A percentile compares a stretch with the other conserved stretches of the same genome.
Conservation (phyloP, 2,888 invertebrate genomes). For the Deroplatys truncata region DNA sequence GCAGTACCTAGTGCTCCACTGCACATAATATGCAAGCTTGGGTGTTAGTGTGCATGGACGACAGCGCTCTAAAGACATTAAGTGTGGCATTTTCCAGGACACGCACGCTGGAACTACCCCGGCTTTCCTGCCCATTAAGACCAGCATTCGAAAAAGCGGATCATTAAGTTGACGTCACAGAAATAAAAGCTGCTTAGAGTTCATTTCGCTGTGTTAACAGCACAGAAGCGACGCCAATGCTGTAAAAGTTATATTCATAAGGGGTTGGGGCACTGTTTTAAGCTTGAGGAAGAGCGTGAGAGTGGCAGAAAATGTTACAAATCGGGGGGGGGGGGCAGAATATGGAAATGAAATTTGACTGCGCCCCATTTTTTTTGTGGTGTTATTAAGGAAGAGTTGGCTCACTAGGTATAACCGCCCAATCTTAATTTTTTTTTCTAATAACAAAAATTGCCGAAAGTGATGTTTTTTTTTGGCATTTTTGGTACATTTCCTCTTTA, state of each 20-base stretch:
- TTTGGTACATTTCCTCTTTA: too few relatives aligned
- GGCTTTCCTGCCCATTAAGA: not conserved
- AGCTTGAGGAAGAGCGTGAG: not conserved
- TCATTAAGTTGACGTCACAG: not conserved
- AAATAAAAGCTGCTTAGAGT: not conserved
- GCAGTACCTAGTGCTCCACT: too few relatives aligned
- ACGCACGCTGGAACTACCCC: not conserved
- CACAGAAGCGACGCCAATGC: not conserved
- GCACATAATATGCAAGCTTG: too few relatives aligned
- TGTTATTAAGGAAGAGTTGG: not conserved
- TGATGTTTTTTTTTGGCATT: too few relatives aligned
- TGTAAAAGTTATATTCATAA: not conserved
- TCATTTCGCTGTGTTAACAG: not conserved
- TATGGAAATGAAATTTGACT: not conserved
- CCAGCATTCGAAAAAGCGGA: not conserved
- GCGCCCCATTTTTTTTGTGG: not conserved
- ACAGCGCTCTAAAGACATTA: not conserved
- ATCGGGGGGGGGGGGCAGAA: not conserved
- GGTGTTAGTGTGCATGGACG: not conserved
- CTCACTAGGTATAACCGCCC: too few relatives aligned
- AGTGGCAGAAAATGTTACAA: not conserved
- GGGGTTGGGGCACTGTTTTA: not conserved
- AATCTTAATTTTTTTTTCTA: too few relatives aligned
- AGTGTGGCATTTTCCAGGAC: not conserved
- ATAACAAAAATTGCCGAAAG: too few relatives aligned